Conservation (phyloP, 2,797 vertebrate genomes). For the Acestrorhynchus altus region DNA sequence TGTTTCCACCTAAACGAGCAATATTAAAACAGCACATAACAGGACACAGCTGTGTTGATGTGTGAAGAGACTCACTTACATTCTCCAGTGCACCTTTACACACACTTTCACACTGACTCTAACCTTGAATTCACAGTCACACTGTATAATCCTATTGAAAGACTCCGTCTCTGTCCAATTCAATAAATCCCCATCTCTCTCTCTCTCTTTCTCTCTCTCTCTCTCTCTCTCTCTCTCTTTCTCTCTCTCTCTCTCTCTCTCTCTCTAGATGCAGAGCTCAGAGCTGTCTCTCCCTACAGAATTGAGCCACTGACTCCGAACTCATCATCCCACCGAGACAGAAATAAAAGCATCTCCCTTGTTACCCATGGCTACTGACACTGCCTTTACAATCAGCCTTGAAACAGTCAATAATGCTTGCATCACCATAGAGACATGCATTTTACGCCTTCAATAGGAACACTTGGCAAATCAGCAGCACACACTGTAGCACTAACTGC, state of each 20-base stretch:
- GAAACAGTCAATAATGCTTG: slow-evolving; percentile 31
- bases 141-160: slow-evolving; percentile 46
- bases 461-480: not conserved
- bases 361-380: not conserved
- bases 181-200: slow-evolving; percentile 24
- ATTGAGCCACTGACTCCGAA: slow-evolving; percentile 16
- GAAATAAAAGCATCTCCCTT: slow-evolving; percentile 20
- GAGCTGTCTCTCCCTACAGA: slow-evolving; percentile 23
- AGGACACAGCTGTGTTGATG: too few species aligned
- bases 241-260: slow-evolving; percentile 24
- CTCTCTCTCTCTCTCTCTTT: slow-evolving; percentile 17
- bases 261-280: slow-evolving; percentile 16
- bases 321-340: slow-evolving; percentile 19
- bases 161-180: slow-evolving; percentile 22
- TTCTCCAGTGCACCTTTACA: slow-evolving; percentile 4
- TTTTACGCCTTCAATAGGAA: not conserved
- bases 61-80: not conserved
- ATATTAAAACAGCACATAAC: not conserved
- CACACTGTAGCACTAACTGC: not conserved
- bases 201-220: slow-evolving; percentile 16
- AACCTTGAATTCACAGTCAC: slow-evolving; percentile 43
- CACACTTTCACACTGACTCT: slow-evolving; percentile 3
- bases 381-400: slow-evolving; percentile 25
- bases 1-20: not conserved
- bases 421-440: not conserved